Evolutionary conservation across 2,797 vertebrate species (phyloP).

Genomic region (Coreius guichenoti): DNA sequence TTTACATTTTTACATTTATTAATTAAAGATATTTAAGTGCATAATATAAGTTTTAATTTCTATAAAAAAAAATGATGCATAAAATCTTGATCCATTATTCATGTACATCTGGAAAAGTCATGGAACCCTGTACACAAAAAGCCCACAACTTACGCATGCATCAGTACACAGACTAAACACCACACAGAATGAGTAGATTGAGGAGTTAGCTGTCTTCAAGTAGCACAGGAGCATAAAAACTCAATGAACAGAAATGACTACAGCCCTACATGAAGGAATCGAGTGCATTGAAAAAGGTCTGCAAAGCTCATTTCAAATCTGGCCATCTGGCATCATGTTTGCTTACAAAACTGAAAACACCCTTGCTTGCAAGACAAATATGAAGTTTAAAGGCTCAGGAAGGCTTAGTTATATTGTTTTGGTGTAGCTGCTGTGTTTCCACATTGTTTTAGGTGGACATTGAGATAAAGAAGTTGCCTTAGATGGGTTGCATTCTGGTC

Average conservation of each 20-base stretch:
- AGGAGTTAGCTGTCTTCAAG: not conserved
- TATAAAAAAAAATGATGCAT: not conserved
- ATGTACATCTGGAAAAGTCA: too few relatives aligned
- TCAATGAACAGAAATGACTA: not conserved
- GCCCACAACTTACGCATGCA: not conserved
- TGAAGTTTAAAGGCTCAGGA: constrained; percentile 11
- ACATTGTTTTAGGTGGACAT: constrained; percentile 12
- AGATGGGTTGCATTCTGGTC: not conserved
- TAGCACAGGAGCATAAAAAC: not conserved
- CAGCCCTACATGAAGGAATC: not conserved
- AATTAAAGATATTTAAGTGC: not conserved
- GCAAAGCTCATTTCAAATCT: constrained; percentile 32
- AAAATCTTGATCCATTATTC: not conserved
- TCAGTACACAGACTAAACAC: not conserved
- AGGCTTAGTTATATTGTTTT: constrained; percentile 30
- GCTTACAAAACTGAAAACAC: not conserved
- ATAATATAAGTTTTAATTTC: not conserved
- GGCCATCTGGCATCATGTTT: constrained; percentile 31
- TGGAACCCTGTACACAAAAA: not conserved
- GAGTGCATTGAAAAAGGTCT: constrained; percentile 43
- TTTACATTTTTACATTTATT: not conserved
- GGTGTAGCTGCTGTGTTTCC: not conserved
- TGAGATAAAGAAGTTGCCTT: not conserved
- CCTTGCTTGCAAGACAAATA: constrained; percentile 36
- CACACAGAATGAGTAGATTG: not conserved